Conservation (phyloP, 2,888 invertebrate species). For the Apodemia duryi region DNA sequence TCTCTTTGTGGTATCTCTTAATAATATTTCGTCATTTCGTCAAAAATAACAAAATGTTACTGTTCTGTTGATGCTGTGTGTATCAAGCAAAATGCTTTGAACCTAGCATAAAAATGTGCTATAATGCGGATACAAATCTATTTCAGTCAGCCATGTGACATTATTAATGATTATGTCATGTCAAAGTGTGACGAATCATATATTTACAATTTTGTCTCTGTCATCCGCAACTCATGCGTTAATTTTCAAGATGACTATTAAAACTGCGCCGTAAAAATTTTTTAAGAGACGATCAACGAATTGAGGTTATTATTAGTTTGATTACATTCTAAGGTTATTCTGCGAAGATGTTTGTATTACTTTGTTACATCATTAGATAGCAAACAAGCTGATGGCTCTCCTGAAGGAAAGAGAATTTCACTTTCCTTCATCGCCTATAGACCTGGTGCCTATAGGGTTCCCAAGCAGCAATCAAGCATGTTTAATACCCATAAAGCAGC, state of each 20-base stretch:
- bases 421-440: too few species aligned
- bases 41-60: background rate
- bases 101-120: conserved; percentile 3
- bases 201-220: conserved; percentile 44
- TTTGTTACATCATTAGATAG: background rate
- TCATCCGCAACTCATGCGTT: conserved; percentile 58
- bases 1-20: too few species aligned
- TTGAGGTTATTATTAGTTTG: conserved; percentile 61
- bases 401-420: too few species aligned
- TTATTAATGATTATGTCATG: conserved; percentile 15
- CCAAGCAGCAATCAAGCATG: too few species aligned
- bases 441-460: too few species aligned
- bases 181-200: conserved; percentile 28
- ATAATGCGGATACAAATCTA: conserved; percentile 3
- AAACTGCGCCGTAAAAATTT: conserved; percentile 53
- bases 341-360: background rate
- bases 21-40: too few species aligned
- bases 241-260: conserved; percentile 65
- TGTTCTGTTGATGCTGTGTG: background rate
- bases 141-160: conserved; percentile 7
- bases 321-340: conserved; percentile 32
- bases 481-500: too few species aligned
- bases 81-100: background rate
- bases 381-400: too few species aligned
- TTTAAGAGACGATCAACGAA: conserved; percentile 51